These are phyloP conservation scores for Agrypnus murinus DNA, from an alignment of 2,888 invertebrate genomes.

Conservation along the genomic window DNA sequence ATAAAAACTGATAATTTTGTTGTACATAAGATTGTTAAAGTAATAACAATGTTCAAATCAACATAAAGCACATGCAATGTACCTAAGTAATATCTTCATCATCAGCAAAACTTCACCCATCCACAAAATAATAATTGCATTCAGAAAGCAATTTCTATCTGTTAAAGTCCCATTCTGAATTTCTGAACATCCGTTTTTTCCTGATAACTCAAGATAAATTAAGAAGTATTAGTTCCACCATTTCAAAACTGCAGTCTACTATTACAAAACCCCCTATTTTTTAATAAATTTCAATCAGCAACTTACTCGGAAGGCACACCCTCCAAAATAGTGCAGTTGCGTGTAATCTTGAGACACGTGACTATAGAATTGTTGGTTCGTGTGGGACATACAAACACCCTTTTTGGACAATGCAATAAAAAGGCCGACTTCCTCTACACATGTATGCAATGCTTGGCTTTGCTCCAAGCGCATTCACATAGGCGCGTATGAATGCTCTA, in stretches of 20 bases:
- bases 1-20: no score
- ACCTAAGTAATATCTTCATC: no score
- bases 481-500: constrained; percentile 56
- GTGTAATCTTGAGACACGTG: constrained; percentile 58
- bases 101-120: no score
- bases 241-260: not conserved
- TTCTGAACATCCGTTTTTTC: no score
- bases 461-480: constrained; percentile 56
- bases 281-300: constrained; percentile 31
- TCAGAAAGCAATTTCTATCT: no score
- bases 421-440: constrained; percentile 58
- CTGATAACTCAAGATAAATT: not conserved
- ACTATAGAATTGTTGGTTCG: constrained; percentile 56
- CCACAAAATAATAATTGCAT: not conserved
- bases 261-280: constrained; percentile 22
- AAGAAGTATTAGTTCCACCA: not conserved
- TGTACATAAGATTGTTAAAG: no score
- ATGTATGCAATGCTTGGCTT: constrained; percentile 59
- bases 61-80: no score
- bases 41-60: no score
- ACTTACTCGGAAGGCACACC: constrained; percentile 30
- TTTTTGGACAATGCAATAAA: constrained; percentile 57
- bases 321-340: constrained; percentile 47
- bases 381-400: constrained; percentile 56
- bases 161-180: no score